These are phyloP conservation scores for Chondrosia reniformis DNA, from an alignment of 37 sponge, comb jelly and placozoan genomes.

Conservation along the genomic window DNA sequence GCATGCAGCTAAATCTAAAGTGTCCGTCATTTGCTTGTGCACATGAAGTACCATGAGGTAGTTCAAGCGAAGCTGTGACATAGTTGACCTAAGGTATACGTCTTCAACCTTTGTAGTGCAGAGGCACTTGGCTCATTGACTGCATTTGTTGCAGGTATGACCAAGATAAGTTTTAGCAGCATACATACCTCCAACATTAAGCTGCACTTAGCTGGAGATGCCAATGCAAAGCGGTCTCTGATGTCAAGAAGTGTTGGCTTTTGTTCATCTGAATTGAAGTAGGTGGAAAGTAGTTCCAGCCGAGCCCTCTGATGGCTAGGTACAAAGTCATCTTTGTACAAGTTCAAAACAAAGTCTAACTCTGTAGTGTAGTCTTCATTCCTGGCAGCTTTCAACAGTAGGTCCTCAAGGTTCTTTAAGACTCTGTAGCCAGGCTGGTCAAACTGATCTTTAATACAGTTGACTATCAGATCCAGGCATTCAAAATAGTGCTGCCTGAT, in stretches of 20 bases:
- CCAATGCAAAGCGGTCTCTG: neutral
- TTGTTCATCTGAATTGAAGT: neutral
- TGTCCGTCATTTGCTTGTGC: slow-evolving; percentile 33
- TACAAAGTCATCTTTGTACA: slow-evolving; percentile 18
- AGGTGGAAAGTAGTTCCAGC: slow-evolving; percentile 5
- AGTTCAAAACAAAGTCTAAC: neutral
- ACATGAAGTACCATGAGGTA: slow-evolving; percentile 50
- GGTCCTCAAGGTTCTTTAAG: slow-evolving; percentile 24
- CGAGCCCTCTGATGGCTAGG: neutral
- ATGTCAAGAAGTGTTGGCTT: slow-evolving; percentile 11
- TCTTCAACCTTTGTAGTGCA: slow-evolving; percentile 47
- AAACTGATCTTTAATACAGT: slow-evolving; percentile 13
- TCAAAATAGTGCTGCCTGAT: slow-evolving; percentile 13
- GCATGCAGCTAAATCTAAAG: slow-evolving; percentile 22
- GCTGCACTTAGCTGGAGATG: slow-evolving; percentile 21
- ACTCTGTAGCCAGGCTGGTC: slow-evolving; percentile 27
- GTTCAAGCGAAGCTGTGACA: slow-evolving; percentile 50
- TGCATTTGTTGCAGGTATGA: slow-evolving; percentile 63
- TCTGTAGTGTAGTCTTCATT: slow-evolving; percentile 7
- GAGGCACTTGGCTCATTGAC: slow-evolving; percentile 37
- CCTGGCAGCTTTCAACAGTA: slow-evolving; percentile 27
- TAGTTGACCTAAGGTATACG: slow-evolving; percentile 41
- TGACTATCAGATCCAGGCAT: slow-evolving; percentile 25
- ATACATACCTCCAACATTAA: slow-evolving; percentile 42
- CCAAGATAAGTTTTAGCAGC: slow-evolving; percentile 33